These are phyloP conservation scores for Hypena proboscidalis DNA, from an alignment of 2,888 invertebrate species.

Conservation along the genomic window DNA sequence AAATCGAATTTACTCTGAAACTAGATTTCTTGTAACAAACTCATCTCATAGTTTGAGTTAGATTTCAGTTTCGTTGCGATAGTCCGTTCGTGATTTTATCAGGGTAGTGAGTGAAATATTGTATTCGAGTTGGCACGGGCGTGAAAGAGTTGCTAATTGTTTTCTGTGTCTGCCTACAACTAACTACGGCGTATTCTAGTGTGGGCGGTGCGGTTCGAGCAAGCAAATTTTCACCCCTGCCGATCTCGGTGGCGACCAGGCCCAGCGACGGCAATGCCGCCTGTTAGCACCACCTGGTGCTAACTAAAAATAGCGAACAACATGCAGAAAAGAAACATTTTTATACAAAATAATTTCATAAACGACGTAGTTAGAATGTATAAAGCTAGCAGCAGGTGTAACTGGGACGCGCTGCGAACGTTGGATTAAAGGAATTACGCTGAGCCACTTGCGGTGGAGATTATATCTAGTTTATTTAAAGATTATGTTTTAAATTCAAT, in stretches of 20 bases:
- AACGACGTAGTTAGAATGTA: slow-evolving; percentile 47
- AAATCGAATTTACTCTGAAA: slow-evolving; percentile 14
- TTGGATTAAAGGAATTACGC: slow-evolving; percentile 61
- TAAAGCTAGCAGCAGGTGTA: slow-evolving; percentile 56
- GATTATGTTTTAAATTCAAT: slow-evolving; percentile 52
- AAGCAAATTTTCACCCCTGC: slow-evolving; percentile 51
- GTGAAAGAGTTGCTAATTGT: slow-evolving; percentile 65
- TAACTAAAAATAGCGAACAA: slow-evolving; percentile 58
- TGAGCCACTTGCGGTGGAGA: slow-evolving; percentile 51
- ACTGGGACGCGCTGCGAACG: slow-evolving; percentile 43
- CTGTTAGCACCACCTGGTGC: slow-evolving; percentile 70
- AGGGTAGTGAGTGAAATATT: slow-evolving; percentile 42
- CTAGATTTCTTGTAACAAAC: slow-evolving; percentile 24
- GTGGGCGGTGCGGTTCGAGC: slow-evolving; percentile 48
- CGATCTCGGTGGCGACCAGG: slow-evolving; percentile 35
- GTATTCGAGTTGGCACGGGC: slow-evolving; percentile 48
- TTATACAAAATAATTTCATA: slow-evolving; percentile 51
- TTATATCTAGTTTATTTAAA: slow-evolving; percentile 55
- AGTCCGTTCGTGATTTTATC: slow-evolving; percentile 38
- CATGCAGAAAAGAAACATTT: slow-evolving; percentile 34
- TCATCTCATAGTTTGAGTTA: slow-evolving; percentile 35
- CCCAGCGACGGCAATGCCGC: slow-evolving; percentile 66
- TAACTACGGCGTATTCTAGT: slow-evolving; percentile 54
- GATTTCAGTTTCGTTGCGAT: slow-evolving; percentile 36
- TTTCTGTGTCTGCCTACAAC: slow-evolving; percentile 67